Evolutionary conservation across 2,113 vertebrate species (phyloP).

Genomic region (Glaucidium brasilianum): DNA sequence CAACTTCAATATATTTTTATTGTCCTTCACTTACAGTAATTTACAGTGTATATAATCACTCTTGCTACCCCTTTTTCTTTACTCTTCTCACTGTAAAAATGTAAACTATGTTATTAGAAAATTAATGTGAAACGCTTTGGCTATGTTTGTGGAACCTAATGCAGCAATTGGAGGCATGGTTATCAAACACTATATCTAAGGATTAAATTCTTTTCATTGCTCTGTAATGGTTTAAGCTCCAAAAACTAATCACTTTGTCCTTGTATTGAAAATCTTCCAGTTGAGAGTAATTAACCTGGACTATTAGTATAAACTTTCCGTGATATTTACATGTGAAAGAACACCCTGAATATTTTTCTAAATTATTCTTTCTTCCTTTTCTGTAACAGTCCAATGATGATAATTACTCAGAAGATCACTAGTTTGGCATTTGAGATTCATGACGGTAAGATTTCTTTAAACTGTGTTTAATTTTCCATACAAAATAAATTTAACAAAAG

Average conservation of each 20-base stretch:
- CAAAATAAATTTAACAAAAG: not conserved
- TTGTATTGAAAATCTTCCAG: not conserved
- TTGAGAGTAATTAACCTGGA: not conserved
- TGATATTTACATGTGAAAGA: not conserved
- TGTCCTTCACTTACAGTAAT: not conserved
- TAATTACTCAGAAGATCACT: constrained; percentile 99
- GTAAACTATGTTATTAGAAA: not conserved
- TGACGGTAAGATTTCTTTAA: constrained; percentile 84
- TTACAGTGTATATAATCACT: not conserved
- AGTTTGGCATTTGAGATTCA: constrained; percentile 96
- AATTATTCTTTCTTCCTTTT: not conserved
- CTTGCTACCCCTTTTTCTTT: not conserved
- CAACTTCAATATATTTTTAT: not conserved
- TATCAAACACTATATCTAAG: not conserved
- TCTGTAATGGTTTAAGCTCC: not conserved
- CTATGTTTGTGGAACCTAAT: not conserved
- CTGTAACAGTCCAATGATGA: constrained; percentile 93
- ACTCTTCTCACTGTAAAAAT: not conserved
- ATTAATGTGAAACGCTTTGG: not conserved
- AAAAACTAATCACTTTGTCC: not conserved
- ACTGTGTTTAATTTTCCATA: not conserved
- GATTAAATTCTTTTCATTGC: not conserved
- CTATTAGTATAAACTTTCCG: not conserved
- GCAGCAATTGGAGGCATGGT: not conserved
- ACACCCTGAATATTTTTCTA: not conserved